Base-by-base conservation (phyloP, 1,140 invertebrate species). In the Hylaeus volcanicus region DNA sequence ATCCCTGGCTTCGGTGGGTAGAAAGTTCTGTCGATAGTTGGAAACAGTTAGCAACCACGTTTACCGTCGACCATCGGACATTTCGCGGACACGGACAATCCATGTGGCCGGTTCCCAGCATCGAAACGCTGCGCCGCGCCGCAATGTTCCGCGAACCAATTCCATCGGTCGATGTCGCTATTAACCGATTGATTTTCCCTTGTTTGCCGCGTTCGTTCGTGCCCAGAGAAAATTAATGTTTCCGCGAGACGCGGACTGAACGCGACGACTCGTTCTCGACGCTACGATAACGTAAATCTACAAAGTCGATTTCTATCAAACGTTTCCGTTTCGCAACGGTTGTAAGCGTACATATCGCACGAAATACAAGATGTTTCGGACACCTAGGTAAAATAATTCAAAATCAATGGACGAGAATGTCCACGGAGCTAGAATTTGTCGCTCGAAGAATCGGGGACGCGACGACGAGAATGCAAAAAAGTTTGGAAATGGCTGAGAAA, bases 21-120 rank as follows among this genome's bases (percentile, higher is more conserved):
- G 89, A 88, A 90, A 90, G 86, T 90, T 88, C 88, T 87, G 85
- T 89, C 89, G 89, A 92, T 91, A 91, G 90, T 92, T 91, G 51
- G 71, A 75, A 89, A 90, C 89, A 89, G 89, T 89, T 87, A 58
- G 80, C 74, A 88, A 86, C 84, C 88, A 80, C 86, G 84, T 86
- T 86, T 86, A 82, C 79, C 83, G 41, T 73, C 77, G 85, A 61
- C 82, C 87, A 88, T 90, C 82, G 84, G 84, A 88, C 88, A 81
- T 86, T 86, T 88, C 85, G 81, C 70, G 88, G 85, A 72, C 79
- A 78, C 77, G 76, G 74, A 88, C 85, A 83, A 86, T 90, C 83
- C 75, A 71, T 61, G 78, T 76, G 81, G 72, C 58, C 63, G 45
- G 60, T 66, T 72, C 70, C 48, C 79, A 55, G 69, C 53, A 12